These are phyloP conservation scores for Heterodera carotae DNA, from an alignment of 1,140 invertebrate genomes.

Conservation along the genomic window DNA sequence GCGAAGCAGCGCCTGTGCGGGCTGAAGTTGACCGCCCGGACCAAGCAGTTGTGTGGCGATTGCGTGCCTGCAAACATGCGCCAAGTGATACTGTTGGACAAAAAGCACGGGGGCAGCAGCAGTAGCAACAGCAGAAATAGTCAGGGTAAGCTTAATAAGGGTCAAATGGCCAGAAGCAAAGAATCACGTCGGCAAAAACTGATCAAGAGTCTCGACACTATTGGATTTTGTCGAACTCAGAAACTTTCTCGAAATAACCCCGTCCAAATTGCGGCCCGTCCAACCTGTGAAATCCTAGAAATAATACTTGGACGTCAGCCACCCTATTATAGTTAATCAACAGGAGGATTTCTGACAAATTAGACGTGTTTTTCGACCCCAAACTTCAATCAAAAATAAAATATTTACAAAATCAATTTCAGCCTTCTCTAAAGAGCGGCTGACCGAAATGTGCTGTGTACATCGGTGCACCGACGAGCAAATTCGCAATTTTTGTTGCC, in stretches of 20 bases:
- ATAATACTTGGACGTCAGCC: too few species aligned
- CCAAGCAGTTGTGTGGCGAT: constrained; percentile 26
- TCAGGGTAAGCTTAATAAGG: constrained; percentile 3
- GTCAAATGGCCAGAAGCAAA: neutral
- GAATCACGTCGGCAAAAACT: too few species aligned
- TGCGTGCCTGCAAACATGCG: constrained; percentile 25
- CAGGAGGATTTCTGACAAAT: too few species aligned
- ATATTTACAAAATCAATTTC: neutral
- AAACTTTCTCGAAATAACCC: too few species aligned
- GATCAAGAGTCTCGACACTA: too few species aligned
- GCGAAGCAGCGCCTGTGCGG: constrained; percentile 24
- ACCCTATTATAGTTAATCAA: too few species aligned
- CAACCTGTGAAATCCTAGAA: too few species aligned
- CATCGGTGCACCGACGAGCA: constrained; percentile 22
- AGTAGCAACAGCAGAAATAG: neutral
- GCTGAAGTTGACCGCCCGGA: constrained; percentile 21
- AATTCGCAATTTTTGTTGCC: constrained; percentile 15
- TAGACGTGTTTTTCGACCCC: too few species aligned
- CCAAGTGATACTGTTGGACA: constrained; percentile 26
- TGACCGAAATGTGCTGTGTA: constrained; percentile 30
- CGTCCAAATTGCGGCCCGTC: too few species aligned
- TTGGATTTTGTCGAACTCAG: too few species aligned
- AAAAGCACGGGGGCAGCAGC: neutral
- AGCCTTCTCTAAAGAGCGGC: constrained; percentile 16
- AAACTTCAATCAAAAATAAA: neutral